Evolutionary conservation across 2,888 invertebrate genomes (phyloP).

Genomic region (Yponomeuta cagnagella): DNA sequence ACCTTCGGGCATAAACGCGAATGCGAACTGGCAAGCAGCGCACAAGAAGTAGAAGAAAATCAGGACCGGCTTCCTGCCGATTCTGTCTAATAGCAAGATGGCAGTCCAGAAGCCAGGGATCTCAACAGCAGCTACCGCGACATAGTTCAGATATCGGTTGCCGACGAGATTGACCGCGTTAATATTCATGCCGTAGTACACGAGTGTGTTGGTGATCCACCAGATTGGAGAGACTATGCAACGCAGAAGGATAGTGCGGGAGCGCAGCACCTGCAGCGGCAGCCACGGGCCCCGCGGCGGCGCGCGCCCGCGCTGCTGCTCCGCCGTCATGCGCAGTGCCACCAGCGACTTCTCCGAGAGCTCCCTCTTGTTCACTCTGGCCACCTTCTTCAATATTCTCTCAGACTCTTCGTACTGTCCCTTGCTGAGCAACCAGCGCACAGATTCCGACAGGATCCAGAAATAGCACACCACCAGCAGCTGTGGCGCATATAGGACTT

Average conservation of each 20-base stretch:
- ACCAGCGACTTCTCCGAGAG: conserved; percentile 44
- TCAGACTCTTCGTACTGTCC: conserved; percentile 77
- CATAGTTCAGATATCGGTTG: conserved; percentile 79
- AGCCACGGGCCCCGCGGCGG: conserved; percentile 44
- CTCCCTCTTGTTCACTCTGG: conserved; percentile 71
- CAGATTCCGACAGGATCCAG: conserved; percentile 84
- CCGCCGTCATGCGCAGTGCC: conserved; percentile 34
- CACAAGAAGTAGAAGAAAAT: conserved; percentile 76
- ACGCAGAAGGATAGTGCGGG: conserved; percentile 27
- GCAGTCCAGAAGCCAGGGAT: conserved; percentile 80
- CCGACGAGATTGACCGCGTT: conserved; percentile 79
- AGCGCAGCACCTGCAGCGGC: conserved; percentile 21
- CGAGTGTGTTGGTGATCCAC: conserved; percentile 79
- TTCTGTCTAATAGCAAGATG: conserved; percentile 72
- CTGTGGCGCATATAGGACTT: conserved; percentile 83
- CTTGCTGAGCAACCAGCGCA: conserved; percentile 85
- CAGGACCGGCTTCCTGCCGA: conserved; percentile 77
- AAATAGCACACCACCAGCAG: conserved; percentile 80
- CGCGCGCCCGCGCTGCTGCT: conserved; percentile 30
- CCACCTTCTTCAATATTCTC: conserved; percentile 75
- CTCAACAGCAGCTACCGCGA: conserved; percentile 77
- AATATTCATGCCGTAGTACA: conserved; percentile 80
- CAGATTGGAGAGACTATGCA: conserved; percentile 65
- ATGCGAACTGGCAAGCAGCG: conserved; percentile 76
- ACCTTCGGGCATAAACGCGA: conserved; percentile 77